Conservation (phyloP, 2,113 vertebrate species). For the Perca schrenkii region DNA sequence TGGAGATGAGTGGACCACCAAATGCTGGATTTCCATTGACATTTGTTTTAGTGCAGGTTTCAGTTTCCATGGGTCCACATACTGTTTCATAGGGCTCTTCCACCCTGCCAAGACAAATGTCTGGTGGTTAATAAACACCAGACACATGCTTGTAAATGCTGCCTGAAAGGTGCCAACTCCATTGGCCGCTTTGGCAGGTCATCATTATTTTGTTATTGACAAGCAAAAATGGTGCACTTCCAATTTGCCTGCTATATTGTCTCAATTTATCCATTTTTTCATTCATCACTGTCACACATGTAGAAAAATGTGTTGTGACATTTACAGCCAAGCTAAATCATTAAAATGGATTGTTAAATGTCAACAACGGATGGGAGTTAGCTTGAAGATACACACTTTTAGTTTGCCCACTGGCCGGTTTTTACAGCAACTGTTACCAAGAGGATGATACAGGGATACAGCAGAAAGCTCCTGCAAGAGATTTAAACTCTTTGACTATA, state of each 20-base stretch:
- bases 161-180: slow-evolving; percentile 48
- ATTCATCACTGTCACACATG: slow-evolving; percentile 1
- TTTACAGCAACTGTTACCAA: slow-evolving; percentile 8
- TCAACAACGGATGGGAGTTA: slow-evolving; percentile 18
- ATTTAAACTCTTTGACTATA: slow-evolving; percentile 23
- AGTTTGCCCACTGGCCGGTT: background rate
- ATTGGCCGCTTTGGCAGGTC: slow-evolving; percentile 54
- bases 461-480: background rate
- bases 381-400: background rate
- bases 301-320: slow-evolving; percentile 22
- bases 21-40: slow-evolving; percentile 56
- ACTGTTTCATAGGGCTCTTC: slow-evolving; percentile 48
- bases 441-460: background rate
- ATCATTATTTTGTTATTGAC: slow-evolving; percentile 19
- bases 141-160: slow-evolving; percentile 72
- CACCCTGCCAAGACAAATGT: slow-evolving; percentile 74
- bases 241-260: slow-evolving; percentile 25
- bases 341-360: slow-evolving; percentile 22
- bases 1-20: slow-evolving; percentile 41
- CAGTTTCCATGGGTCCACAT: slow-evolving; percentile 42
- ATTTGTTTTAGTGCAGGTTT: slow-evolving; percentile 38
- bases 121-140: slow-evolving; percentile 71
- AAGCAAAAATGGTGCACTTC: slow-evolving; percentile 26
- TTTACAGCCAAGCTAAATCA: slow-evolving; percentile 29
- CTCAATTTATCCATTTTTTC: slow-evolving; percentile 11